phyloP scores from a whole-genome alignment of 2,113 vertebrate genomes.

The Oceanites oceanicus region DNA sequence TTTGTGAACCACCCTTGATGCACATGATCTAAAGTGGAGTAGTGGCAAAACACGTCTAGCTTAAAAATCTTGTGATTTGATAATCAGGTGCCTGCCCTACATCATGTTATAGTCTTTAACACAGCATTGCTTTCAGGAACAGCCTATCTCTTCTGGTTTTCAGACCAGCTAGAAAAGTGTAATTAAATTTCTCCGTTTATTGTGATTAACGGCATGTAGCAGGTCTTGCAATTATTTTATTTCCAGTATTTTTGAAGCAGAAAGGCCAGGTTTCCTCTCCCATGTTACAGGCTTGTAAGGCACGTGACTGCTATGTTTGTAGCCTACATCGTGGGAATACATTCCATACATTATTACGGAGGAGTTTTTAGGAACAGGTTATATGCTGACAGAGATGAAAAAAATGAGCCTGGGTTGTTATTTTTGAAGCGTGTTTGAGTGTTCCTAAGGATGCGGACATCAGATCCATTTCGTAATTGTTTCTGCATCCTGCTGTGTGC shows the following conservation, averaged over 20 bases:
- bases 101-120: background rate
- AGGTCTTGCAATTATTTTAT: background rate
- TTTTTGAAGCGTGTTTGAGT: background rate
- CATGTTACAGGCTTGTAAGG: background rate
- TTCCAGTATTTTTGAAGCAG: background rate
- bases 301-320: background rate
- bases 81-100: background rate
- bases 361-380: background rate
- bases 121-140: background rate
- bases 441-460: background rate
- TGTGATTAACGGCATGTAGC: background rate
- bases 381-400: background rate
- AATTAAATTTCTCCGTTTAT: background rate
- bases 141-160: background rate
- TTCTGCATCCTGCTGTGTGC: background rate
- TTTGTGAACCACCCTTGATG: background rate
- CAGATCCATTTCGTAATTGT: slow-evolving; percentile 20
- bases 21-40: background rate
- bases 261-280: background rate
- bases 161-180: background rate
- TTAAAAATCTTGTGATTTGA: background rate
- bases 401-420: background rate
- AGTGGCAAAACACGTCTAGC: background rate
- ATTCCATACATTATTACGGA: background rate
- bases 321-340: background rate